These are phyloP conservation scores for Butorides virescens DNA, from an alignment of 2,113 vertebrate species.

Conservation along the genomic window DNA sequence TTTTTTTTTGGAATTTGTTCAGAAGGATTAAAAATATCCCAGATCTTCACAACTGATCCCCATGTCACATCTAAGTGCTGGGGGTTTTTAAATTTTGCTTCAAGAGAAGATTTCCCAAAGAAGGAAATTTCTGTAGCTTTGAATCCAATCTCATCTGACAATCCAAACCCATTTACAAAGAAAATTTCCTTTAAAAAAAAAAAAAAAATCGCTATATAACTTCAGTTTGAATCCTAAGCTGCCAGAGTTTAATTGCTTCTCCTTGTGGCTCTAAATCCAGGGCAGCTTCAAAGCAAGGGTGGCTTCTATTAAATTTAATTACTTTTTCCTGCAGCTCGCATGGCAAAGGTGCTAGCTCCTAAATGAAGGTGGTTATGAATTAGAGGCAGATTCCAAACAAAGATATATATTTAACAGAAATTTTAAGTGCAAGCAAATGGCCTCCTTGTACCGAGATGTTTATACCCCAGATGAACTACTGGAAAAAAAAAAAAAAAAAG, in stretches of 20 bases:
- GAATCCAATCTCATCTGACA: neutral
- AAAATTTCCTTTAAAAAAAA: neutral
- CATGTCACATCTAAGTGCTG: neutral
- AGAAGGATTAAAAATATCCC: neutral
- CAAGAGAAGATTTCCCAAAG: neutral
- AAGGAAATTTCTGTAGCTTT: neutral
- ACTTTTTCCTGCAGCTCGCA: slow-evolving; percentile 36
- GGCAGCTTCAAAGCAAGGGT: slow-evolving; percentile 66
- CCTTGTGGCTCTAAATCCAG: slow-evolving; percentile 37
- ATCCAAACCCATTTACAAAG: neutral
- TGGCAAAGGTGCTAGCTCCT: slow-evolving; percentile 30
- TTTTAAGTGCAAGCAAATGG: neutral
- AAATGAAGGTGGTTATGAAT: slow-evolving; percentile 31
- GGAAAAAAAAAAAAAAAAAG: neutral
- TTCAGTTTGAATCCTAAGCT: slow-evolving; percentile 10
- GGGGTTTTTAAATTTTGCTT: neutral
- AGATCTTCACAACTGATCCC: neutral
- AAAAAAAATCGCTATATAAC: neutral
- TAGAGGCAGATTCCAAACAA: neutral
- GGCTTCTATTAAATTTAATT: slow-evolving; percentile 66
- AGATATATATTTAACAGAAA: neutral
- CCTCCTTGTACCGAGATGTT: neutral
- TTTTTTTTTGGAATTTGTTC: neutral
- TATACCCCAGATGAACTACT: neutral
- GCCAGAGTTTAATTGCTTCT: slow-evolving; percentile 61